Evolutionary conservation across 2,113 vertebrate species (phyloP), one percentile per base, ranked within the genome.

Genomic region (Phrynosoma blainvillii): DNA sequence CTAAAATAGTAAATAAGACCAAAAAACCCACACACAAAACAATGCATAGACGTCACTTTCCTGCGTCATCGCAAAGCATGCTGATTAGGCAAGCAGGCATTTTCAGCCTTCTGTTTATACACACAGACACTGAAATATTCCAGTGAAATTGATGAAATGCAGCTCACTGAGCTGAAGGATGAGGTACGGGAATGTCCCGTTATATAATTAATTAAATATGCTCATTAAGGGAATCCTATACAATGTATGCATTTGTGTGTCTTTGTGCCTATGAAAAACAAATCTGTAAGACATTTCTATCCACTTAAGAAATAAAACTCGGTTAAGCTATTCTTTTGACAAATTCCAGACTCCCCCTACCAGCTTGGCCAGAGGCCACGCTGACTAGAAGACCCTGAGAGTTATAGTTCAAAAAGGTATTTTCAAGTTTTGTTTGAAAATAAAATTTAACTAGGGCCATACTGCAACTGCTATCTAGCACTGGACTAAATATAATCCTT

Each of bases 101-200:
- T 88, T 79, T 88, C 82, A 84, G 62, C 74, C 59, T 77, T 88
- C 74, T 88, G 80, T 40, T 77, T 88, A 88, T 36, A 83, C 32
- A 88, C 42, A 77, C n/a, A 54, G 73, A 54, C 56, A 56, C 27
- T 16, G 36, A 59, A 27, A 18, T 47, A 77, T 27, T 27, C 62
- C 42, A 54, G 62, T 65, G 32, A 36, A 62, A 88, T 21, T 88
- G 87, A 88, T 83, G 80, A 88, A 56, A 88, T 32, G 32, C 73
- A 78, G 62, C 2, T 81, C 74, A 54, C 27, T 77, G 75, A 84
- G 86, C 68, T 62, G 80, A 73, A 62, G n/a, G 84, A 79, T 23
- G 62, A 68, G 84, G 70, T 79, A 86, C 5, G 32, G 52, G 54
- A 87, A 73, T 83, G 62, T 83, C 73, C 65, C 36, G 20, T 70